These are phyloP conservation scores for Oceanodroma leucorhoa DNA, from an alignment of 2,797 vertebrate genomes.

Conservation along the genomic window DNA sequence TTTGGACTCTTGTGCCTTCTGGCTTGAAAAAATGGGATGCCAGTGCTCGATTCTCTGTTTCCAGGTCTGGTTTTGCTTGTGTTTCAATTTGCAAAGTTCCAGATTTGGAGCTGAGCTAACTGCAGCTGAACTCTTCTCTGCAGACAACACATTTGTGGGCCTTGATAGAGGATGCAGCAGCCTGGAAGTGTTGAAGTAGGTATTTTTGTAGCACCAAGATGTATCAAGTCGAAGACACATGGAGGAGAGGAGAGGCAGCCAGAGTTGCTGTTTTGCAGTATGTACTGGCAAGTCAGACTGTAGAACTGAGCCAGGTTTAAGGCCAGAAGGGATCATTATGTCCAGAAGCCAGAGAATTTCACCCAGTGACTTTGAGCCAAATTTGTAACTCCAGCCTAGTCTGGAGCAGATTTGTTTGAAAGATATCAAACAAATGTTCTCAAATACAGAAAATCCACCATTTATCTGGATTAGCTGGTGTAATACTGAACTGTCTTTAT, in stretches of 20 bases:
- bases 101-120: background rate
- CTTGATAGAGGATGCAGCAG: background rate
- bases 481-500: background rate
- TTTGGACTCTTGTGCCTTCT: background rate
- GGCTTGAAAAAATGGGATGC: background rate
- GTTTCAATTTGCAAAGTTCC: background rate
- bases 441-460: background rate
- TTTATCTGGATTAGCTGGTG: background rate
- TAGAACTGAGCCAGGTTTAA: background rate
- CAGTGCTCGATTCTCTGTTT: background rate
- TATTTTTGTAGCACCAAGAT: background rate
- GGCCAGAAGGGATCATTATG: background rate
- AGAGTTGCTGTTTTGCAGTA: background rate
- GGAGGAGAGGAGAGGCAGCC: background rate
- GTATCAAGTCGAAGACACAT: rapidly evolving
- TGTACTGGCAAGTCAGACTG: background rate
- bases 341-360: background rate
- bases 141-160: background rate
- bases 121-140: background rate
- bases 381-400: background rate
- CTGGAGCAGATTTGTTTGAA: background rate
- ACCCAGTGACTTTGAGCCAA: background rate
- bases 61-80: background rate
- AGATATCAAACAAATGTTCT: background rate
- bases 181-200: background rate